These are phyloP conservation scores for Esperia sulphurella DNA, from an alignment of 2,888 invertebrate genomes.

Conservation along the genomic window DNA sequence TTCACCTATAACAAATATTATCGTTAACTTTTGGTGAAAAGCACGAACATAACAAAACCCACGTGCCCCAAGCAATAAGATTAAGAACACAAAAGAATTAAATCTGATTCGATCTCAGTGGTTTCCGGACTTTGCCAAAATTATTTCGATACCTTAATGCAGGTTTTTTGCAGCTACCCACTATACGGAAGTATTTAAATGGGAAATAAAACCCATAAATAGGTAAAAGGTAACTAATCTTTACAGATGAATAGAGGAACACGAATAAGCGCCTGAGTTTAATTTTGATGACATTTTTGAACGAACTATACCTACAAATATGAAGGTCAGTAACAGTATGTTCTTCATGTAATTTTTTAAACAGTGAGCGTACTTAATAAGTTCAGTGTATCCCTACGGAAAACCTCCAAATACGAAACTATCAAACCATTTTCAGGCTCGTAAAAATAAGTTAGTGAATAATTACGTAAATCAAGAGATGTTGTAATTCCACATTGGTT, in stretches of 20 bases:
- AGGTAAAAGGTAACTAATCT: conserved; percentile 41
- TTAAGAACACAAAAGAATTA: conserved; percentile 49
- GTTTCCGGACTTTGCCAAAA: conserved; percentile 59
- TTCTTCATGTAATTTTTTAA: too few species aligned
- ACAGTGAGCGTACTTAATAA: too few species aligned
- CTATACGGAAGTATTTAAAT: conserved; percentile 50
- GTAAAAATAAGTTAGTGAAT: neutral
- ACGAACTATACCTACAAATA: too few species aligned
- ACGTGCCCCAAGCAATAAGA: conserved; percentile 68
- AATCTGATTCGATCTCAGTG: conserved; percentile 48
- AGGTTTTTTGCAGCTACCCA: conserved; percentile 30
- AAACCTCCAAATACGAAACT: neutral
- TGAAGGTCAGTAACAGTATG: too few species aligned
- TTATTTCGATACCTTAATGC: conserved; percentile 29
- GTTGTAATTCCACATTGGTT: conserved; percentile 9
- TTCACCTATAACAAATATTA: conserved; percentile 29
- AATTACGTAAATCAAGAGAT: neutral
- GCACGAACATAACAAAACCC: conserved; percentile 65
- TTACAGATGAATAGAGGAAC: conserved; percentile 31
- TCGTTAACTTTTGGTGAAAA: conserved; percentile 54
- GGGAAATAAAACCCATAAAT: conserved; percentile 29
- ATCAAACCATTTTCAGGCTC: neutral
- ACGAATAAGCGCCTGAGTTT: conserved; percentile 18
- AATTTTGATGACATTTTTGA: neutral
- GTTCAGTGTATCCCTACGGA: too few species aligned